A percentile compares a stretch with the other conserved stretches of the same genome.
Evolutionary conservation across 2,113 vertebrate genomes (phyloP).

Genomic region (Ammodytes dubius): DNA sequence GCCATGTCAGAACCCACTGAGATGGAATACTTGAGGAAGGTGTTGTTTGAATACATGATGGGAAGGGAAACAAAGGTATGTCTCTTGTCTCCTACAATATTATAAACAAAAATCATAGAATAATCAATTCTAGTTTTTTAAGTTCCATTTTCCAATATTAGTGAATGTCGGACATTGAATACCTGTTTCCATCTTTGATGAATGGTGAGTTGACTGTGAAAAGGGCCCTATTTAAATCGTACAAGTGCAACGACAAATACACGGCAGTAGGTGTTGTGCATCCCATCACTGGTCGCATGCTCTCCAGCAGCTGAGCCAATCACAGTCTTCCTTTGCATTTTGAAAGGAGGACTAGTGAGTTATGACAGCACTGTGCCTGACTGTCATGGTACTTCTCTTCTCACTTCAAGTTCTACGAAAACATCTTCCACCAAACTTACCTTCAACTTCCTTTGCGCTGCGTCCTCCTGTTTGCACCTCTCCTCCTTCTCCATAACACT

Average conservation of each 20-base stretch:
- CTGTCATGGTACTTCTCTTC: too few relatives aligned
- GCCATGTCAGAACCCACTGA: slow-evolving; percentile 90
- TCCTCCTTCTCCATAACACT: too few relatives aligned
- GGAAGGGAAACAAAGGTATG: slow-evolving; percentile 97
- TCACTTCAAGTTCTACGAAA: too few relatives aligned
- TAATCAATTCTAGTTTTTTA: neutral
- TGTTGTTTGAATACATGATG: slow-evolving; percentile 99
- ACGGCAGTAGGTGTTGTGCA: neutral
- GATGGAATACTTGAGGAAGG: slow-evolving; percentile 97
- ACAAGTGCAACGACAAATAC: neutral
- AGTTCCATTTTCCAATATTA: neutral
- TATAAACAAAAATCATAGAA: neutral
- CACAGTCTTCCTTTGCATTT: neutral
- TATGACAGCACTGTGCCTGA: neutral
- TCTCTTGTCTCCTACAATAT: neutral
- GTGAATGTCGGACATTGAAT: neutral
- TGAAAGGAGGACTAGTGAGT: neutral
- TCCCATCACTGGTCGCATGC: neutral
- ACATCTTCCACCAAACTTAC: too few relatives aligned
- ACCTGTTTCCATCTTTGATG: neutral
- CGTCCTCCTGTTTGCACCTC: too few relatives aligned
- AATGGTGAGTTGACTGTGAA: slow-evolving; percentile 5
- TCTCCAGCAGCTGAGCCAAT: neutral
- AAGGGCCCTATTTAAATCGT: neutral
- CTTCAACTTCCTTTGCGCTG: too few relatives aligned